These are phyloP conservation scores for Thereva unica DNA, from an alignment of 2,888 invertebrate genomes.

Conservation along the genomic window DNA sequence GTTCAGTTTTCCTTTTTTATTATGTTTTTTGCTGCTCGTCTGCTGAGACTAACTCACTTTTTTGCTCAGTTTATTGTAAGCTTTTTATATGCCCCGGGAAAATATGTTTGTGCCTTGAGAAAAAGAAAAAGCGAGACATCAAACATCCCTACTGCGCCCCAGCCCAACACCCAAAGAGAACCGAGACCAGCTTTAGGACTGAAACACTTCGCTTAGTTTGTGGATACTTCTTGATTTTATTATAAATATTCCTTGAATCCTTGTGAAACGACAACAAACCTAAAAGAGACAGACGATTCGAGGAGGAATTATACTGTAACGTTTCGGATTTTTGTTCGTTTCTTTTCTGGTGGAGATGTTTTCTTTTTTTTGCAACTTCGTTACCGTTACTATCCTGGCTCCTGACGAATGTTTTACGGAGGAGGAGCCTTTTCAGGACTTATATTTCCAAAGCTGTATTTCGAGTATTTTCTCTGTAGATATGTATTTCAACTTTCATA, in stretches of 20 bases:
- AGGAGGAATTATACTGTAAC: no score
- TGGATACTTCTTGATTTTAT: constrained; percentile 29
- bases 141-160: neutral
- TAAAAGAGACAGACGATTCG: no score
- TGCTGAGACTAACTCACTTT: constrained; percentile 16
- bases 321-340: no score
- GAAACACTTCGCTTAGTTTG: constrained; percentile 22
- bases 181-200: constrained; percentile 12
- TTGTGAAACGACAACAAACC: no score
- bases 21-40: constrained; percentile 26
- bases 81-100: constrained; percentile 26
- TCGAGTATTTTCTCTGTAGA: no score
- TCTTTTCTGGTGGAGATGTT: no score
- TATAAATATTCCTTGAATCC: constrained; percentile 16
- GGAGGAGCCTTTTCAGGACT: no score
- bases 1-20: constrained; percentile 28
- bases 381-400: no score
- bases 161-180: neutral
- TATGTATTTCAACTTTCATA: no score
- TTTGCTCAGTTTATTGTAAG: constrained; percentile 29
- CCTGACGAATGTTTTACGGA: no score
- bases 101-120: constrained; percentile 12
- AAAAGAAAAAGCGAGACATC: constrained; percentile 4
- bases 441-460: no score
- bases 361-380: no score